A percentile compares a stretch with the other conserved stretches of the same genome.
These are phyloP conservation scores for Plectrocnemia conspersa DNA, from an alignment of 1,140 invertebrate genomes.

Conservation along the genomic window DNA sequence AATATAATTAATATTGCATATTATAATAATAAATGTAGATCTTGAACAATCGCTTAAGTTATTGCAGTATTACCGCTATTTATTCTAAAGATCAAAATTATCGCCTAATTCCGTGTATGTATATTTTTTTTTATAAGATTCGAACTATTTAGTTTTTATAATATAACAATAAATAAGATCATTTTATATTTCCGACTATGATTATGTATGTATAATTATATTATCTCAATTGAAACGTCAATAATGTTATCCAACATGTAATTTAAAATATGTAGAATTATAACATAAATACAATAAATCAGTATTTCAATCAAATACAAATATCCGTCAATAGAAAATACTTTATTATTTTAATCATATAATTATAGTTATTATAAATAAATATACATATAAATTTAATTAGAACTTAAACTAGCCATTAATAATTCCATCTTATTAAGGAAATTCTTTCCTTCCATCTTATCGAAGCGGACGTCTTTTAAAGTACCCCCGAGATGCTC, in stretches of 20 bases:
- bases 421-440: conserved; percentile 94
- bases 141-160: too few relatives aligned
- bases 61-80: conserved; percentile 5
- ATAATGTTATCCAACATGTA: neutral
- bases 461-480: conserved; percentile 86
- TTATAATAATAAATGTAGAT: neutral
- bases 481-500: conserved; percentile 85
- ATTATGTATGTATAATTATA: neutral
- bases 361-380: neutral
- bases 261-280: neutral
- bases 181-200: neutral
- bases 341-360: neutral
- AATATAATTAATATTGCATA: neutral
- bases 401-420: conserved; percentile 77
- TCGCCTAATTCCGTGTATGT: neutral
- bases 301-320: neutral
- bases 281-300: neutral
- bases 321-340: neutral
- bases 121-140: neutral
- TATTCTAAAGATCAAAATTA: neutral
- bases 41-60: neutral
- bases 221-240: neutral
- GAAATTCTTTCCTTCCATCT: conserved; percentile 96
- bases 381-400: neutral
- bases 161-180: too few relatives aligned